Conservation (phyloP, 1,140 invertebrate genomes). For the Megalopta genalis region DNA sequence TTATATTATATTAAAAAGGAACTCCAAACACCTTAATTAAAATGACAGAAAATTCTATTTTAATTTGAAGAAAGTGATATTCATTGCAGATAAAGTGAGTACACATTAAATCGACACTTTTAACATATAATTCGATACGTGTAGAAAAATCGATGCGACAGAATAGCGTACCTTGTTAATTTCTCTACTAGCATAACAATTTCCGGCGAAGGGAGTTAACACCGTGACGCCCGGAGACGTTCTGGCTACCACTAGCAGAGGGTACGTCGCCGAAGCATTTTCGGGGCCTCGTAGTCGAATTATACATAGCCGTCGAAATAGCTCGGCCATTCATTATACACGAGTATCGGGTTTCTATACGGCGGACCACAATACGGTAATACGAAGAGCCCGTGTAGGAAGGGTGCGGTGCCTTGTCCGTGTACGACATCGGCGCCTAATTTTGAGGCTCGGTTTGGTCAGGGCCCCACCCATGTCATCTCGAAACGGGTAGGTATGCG, state of each 20-base stretch:
- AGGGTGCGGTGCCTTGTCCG: constrained; percentile 30
- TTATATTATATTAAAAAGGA: no score
- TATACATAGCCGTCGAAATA: constrained; percentile 32
- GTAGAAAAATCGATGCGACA: no score
- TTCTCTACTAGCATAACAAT: no score
- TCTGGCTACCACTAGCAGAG: neutral
- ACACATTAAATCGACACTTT: no score
- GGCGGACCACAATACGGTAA: constrained; percentile 32
- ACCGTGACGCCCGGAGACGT: neutral
- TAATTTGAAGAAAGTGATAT: no score
- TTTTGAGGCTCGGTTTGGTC: constrained; percentile 51
- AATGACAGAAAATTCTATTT: no score
- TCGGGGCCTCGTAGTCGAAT: constrained; percentile 21
- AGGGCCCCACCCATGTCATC: constrained; percentile 51
- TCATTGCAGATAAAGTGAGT: no score
- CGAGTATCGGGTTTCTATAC: constrained; percentile 48
- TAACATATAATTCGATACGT: no score
- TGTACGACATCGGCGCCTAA: constrained; percentile 53
- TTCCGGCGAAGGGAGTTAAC: no score
- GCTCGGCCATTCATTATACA: constrained; percentile 37
- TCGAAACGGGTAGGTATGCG: constrained; percentile 51
- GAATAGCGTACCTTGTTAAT: no score
- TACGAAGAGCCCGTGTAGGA: constrained; percentile 21
- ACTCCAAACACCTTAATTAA: no score
- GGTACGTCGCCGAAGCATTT: neutral